Evolutionary conservation across 2,888 invertebrate species (phyloP), one percentile per base, ranked within the genome.

Genomic region (Apotomis turbidana): DNA sequence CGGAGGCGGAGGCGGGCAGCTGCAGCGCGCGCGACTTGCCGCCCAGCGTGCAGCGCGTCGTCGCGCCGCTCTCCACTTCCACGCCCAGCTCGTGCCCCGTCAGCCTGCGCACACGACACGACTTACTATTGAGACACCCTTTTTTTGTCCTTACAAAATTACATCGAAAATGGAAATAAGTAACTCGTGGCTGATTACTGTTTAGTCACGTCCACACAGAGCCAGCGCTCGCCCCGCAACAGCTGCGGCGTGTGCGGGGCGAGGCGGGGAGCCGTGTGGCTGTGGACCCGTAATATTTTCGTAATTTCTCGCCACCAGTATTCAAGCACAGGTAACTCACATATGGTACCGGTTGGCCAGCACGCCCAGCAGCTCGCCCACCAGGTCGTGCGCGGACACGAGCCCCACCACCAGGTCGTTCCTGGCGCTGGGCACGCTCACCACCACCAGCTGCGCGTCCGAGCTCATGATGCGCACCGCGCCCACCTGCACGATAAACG

Each of bases 401-500:
- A 27, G 27, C 27, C 27, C 27, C 27, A 27, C 27, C 27, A 27
- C 27, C 27, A 27, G 27, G 0, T 27, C 27, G 27, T 27, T 1
- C 15, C 27, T 1, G 27, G 27, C 27, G 27, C 27, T 27, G 27
- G 27, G 27, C 27, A 27, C 27, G 27, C 27, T 98, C 78, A 99
- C 94, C 68, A 98, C 96, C 74, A 97, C 95, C 76, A 99, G 94
- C 86, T 98, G 98, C 85, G 98, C 98, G 72, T 95, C 95, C 4
- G 97, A 97, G 46, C 97, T 96, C 82, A 97, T 97, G 44, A 98
- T 95, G 79, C 97, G 97, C 59, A 98, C 87, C 0, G 97, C 97
- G 0, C 97, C 97, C 67, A 98, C 94, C 96, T 97, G 58, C 3
- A 36, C 10, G 0, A 44, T n/a, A 38, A 38, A 13, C 10, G 9